Base-by-base conservation (phyloP, 2,113 vertebrate species). In the Menura novaehollandiae region DNA sequence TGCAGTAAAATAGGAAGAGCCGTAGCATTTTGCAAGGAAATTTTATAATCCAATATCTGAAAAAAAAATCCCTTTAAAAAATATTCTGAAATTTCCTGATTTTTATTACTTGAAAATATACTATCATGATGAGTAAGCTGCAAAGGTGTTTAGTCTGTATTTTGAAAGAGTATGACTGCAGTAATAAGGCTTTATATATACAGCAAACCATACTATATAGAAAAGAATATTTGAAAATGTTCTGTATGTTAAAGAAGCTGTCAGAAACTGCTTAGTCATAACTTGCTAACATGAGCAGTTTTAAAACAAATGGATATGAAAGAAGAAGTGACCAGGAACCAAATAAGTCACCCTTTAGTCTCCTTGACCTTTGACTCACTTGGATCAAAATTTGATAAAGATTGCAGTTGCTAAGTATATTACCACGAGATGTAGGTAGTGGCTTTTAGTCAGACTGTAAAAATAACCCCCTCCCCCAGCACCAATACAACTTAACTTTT, bases 321-420 rank as follows among this genome's bases (percentile, higher is more conserved):
- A 80, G 56, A 69, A 69, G 81, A 81, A 68, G 60, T 86, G 68
- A 88, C 18, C 33, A 51, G 7, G 28, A 82, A 49, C 46, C 53
- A 78, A 79, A 39, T 26, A 89, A 93, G 53, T 91, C 97, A 51
- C 59, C 89, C 92, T 95, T 97, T 97, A 95, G 85, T 93, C 88
- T 96, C 80, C 94, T 94, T 98, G 95, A 84, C 97, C 95, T 97
- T 95, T 98, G 96, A 83, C 95, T 97, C 71, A 97, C 88, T 98
- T 98, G 97, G 91, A 95, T 94, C 81, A 88, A 94, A 95, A 95
- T 41, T 77, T 56, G 59, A 69, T 76, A 92, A 89, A 94, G 69
- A 91, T 35, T 95, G 90, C 82, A 88, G 76, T 62, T 81, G 85
- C 92, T 79, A 69, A 93, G 55, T 97, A 63, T 96, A 83, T 93